Evolutionary conservation across 2,113 vertebrate genomes (phyloP).

Genomic region (Galeopterus variegatus): DNA sequence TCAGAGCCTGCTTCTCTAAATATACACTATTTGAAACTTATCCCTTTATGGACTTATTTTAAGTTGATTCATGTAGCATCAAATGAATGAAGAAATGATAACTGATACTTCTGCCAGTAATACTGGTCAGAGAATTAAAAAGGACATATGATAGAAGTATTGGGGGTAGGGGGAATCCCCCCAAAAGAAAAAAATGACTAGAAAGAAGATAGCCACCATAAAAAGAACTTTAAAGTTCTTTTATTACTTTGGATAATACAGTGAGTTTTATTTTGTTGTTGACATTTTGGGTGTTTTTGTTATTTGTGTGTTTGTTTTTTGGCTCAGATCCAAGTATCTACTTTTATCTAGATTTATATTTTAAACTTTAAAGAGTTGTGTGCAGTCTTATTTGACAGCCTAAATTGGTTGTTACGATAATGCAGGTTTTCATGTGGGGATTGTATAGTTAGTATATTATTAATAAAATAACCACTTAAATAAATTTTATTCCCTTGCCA

Average conservation of each 20-base stretch:
- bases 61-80: not conserved
- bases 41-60: not conserved
- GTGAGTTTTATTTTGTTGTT: not conserved
- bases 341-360: conserved; percentile 57
- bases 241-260: not conserved
- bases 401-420: conserved; percentile 61
- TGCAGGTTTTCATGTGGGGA: conserved; percentile 30
- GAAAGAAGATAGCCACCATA: not conserved
- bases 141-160: not conserved
- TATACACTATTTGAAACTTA: not conserved
- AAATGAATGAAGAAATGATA: conserved; percentile 34
- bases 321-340: conserved; percentile 12
- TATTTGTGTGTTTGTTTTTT: not conserved
- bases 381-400: conserved; percentile 63
- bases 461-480: conserved; percentile 69
- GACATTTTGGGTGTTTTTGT: not conserved
- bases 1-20: conserved; percentile 26
- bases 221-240: conserved; percentile 15
- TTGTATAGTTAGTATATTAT: conserved; percentile 50
- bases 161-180: not conserved
- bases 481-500: conserved; percentile 49
- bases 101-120: not conserved
- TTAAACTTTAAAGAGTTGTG: conserved; percentile 36
- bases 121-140: conserved; percentile 33
- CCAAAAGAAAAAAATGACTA: not conserved